Conservation (phyloP, 2,888 invertebrate species). For the Lumbricus terrestris region DNA sequence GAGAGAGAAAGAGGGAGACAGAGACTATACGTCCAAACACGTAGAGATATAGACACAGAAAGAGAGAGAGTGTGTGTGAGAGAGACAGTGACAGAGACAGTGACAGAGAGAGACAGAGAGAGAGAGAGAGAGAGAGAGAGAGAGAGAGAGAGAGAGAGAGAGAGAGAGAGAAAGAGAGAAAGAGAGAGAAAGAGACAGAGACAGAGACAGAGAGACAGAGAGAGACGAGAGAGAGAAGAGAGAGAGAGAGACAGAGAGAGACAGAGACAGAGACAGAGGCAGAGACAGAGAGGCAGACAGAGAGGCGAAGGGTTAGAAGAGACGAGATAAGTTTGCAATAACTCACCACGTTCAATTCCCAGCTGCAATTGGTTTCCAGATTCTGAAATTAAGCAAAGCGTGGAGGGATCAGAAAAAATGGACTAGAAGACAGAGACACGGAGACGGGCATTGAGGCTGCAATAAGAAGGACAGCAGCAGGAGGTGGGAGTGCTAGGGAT, state of each 20-base stretch:
- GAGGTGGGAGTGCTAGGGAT: not conserved
- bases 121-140: no score
- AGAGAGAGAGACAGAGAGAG: not conserved
- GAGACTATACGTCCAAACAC: not conserved
- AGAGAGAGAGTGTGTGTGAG: not conserved
- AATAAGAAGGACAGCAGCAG: not conserved
- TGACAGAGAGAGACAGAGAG: no score
- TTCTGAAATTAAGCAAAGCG: slow-evolving; percentile 3
- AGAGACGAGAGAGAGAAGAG: no score
- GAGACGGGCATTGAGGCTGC: not conserved
- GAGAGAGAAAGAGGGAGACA: not conserved
- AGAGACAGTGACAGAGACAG: no score
- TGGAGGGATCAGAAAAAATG: not conserved
- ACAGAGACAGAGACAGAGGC: not conserved
- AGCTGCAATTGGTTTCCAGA: not conserved
- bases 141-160: no score
- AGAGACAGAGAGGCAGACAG: not conserved
- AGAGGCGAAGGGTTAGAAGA: not conserved
- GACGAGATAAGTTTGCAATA: not conserved
- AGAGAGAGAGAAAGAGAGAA: not conserved
- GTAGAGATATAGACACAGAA: not conserved
- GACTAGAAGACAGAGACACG: not conserved
- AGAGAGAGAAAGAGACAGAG: not conserved
- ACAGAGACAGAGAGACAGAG: not conserved
- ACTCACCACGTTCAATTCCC: not conserved